phyloP scores from a whole-genome alignment of 2,797 vertebrate genomes.

The Ctenosaura bakeri region DNA sequence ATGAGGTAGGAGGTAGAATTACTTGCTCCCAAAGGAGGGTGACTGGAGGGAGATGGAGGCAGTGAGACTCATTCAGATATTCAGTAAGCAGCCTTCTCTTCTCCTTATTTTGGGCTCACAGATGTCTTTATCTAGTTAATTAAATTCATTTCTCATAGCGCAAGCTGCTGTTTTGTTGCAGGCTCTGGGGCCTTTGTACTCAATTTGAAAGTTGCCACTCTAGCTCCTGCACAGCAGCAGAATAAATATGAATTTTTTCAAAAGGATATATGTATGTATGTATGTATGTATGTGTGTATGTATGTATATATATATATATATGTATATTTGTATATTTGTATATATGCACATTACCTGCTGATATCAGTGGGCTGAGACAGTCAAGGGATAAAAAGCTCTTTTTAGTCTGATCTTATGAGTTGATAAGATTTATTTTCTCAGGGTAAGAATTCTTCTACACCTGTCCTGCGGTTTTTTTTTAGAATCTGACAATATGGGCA shows the following conservation, averaged over 20 bases:
- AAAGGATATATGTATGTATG: neutral
- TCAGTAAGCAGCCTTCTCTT: neutral
- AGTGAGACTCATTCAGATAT: neutral
- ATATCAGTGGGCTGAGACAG: neutral
- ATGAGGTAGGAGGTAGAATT: neutral
- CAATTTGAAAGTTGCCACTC: neutral
- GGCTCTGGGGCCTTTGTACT: neutral
- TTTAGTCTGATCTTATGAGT: neutral
- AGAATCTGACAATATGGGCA: neutral
- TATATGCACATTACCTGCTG: neutral
- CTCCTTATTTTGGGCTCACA: neutral
- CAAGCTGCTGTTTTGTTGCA: neutral
- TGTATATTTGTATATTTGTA: too few species aligned
- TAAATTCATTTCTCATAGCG: neutral
- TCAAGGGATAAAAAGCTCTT: neutral
- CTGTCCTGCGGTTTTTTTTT: neutral
- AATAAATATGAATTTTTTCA: neutral
- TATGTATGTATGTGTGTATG: too few species aligned
- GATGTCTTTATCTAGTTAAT: neutral
- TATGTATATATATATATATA: neutral
- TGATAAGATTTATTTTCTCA: neutral
- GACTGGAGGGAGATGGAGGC: neutral
- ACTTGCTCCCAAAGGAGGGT: neutral
- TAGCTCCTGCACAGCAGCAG: neutral
- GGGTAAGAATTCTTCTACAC: neutral